These are phyloP conservation scores for Hemicordylus capensis DNA, from an alignment of 2,113 vertebrate species.

Conservation along the genomic window DNA sequence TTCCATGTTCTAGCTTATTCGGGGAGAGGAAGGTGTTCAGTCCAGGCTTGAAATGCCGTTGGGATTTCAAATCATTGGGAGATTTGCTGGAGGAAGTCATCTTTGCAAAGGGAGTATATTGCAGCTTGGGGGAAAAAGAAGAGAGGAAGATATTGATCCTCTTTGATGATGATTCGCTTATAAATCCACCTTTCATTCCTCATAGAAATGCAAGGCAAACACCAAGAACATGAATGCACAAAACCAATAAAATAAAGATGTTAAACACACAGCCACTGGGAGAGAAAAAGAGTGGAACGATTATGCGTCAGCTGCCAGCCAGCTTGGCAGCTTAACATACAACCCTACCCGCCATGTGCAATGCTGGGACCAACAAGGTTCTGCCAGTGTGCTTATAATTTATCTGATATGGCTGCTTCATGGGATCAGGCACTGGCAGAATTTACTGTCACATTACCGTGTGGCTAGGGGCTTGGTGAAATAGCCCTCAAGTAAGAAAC, in stretches of 20 bases:
- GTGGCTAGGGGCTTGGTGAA: too few relatives aligned
- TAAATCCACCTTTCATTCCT: background rate
- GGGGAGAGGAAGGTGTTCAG: rapidly evolving
- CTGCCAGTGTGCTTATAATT: too few relatives aligned
- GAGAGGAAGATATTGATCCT: background rate
- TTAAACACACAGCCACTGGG: too few relatives aligned
- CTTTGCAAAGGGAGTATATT: conserved; percentile 81
- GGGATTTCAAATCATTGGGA: conserved; percentile 25
- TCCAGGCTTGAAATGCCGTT: conserved; percentile 34
- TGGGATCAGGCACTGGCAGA: too few relatives aligned
- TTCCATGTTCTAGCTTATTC: conserved; percentile 4
- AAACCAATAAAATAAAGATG: background rate
- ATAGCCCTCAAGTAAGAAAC: background rate
- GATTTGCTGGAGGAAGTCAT: conserved; percentile 62
- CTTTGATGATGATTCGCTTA: too few relatives aligned
- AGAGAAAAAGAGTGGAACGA: too few relatives aligned
- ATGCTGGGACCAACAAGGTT: too few relatives aligned
- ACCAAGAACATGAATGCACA: background rate
- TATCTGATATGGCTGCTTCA: too few relatives aligned
- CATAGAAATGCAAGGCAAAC: background rate
- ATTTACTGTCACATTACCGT: too few relatives aligned
- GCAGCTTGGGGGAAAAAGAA: conserved; percentile 68
- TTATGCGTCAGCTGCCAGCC: too few relatives aligned
- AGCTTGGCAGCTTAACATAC: too few relatives aligned
- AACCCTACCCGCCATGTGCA: background rate